Percentiles rank a stretch among this genome's conserved stretches.
These are phyloP conservation scores for Oscheius sp. DNA, from an alignment of 2,888 invertebrate species.

Conservation along the genomic window DNA sequence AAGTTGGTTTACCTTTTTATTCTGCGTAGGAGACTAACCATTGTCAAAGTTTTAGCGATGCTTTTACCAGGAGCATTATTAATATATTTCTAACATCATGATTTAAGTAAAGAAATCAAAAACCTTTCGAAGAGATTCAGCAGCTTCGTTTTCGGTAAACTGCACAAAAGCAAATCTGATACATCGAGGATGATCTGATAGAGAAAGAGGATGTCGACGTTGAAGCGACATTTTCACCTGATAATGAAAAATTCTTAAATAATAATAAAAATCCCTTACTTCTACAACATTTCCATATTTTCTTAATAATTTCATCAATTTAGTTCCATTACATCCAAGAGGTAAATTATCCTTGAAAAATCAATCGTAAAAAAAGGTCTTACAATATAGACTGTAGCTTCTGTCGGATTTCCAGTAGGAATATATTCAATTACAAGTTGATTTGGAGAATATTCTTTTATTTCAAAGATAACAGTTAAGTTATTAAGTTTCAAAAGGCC, in stretches of 20 bases:
- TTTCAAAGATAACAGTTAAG: slow-evolving; percentile 11
- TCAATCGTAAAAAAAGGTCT: background rate
- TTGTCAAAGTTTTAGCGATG: no score
- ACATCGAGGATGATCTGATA: background rate
- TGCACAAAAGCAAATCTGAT: slow-evolving; percentile 27
- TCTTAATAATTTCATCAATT: background rate
- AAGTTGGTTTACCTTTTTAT: no score
- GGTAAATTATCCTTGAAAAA: slow-evolving; percentile 23
- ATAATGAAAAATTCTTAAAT: background rate
- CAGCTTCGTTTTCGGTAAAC: slow-evolving; percentile 24
- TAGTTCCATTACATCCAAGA: background rate
- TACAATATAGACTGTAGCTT: slow-evolving; percentile 19
- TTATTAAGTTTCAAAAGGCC: slow-evolving; percentile 19
- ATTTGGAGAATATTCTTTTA: background rate
- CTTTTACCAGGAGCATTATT: no score
- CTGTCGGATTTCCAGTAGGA: background rate
- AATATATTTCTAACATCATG: no score
- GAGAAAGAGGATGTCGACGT: no score
- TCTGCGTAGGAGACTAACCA: no score
- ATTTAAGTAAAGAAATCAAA: no score
- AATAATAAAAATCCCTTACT: background rate
- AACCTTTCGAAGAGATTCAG: no score
- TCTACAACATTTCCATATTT: slow-evolving; percentile 27
- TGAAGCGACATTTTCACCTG: no score
- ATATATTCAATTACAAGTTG: background rate